A percentile compares a stretch with the other conserved stretches of the same genome.
phyloP scores from a whole-genome alignment of 2,888 invertebrate genomes.

The Hydraecia micacea region DNA sequence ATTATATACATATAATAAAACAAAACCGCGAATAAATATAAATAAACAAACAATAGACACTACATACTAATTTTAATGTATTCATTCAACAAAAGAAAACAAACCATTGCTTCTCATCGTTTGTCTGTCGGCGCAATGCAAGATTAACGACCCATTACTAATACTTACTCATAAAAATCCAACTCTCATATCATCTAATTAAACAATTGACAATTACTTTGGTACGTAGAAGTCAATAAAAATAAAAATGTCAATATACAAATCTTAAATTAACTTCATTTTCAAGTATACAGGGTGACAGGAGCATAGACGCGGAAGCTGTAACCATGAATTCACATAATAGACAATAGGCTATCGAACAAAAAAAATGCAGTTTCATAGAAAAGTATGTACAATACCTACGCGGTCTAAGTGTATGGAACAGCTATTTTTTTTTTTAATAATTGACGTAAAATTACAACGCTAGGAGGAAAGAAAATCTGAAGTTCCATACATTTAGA shows the following conservation, averaged over 20 bases:
- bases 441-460: neutral
- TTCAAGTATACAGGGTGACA: neutral
- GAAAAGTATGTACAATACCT: neutral
- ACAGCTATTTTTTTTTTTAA: neutral
- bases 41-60: constrained; percentile 12
- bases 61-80: constrained; percentile 4
- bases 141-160: constrained; percentile 3
- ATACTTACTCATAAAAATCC: constrained; percentile 3
- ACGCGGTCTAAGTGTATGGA: neutral
- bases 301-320: neutral
- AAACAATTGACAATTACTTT: constrained; percentile 2
- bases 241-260: neutral
- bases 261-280: neutral
- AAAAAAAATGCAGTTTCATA: neutral
- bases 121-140: neutral
- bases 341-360: too few species aligned
- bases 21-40: neutral
- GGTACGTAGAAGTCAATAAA: neutral
- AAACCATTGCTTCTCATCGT: constrained; percentile 8
- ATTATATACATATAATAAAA: neutral
- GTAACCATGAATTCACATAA: neutral
- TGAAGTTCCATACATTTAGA: too few species aligned
- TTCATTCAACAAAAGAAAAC: constrained; percentile 11
- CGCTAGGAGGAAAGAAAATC: neutral
- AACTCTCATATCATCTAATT: neutral